A percentile compares a stretch with the other conserved stretches of the same genome.
Evolutionary conservation across 1,140 invertebrate species (phyloP).

Genomic region (Orchestia grillus): DNA sequence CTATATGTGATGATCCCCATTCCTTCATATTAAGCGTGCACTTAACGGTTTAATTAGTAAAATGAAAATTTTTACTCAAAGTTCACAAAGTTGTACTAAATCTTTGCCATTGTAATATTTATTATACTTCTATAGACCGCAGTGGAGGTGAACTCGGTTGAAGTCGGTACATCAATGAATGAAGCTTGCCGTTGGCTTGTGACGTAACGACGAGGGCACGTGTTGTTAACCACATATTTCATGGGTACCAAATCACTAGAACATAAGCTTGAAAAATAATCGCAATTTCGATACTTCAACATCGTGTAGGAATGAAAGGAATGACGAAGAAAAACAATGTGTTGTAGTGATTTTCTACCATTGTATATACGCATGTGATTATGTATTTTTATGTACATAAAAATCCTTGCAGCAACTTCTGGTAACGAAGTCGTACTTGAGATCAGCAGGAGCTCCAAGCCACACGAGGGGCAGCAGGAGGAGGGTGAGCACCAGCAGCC

Average conservation of each 20-base stretch:
- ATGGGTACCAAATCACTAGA: neutral
- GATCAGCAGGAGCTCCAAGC: constrained; percentile 81
- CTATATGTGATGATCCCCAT: no score
- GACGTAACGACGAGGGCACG: neutral
- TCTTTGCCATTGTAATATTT: neutral
- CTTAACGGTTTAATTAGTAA: neutral
- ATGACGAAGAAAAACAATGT: neutral
- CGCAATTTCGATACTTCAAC: neutral
- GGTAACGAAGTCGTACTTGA: constrained; percentile 74
- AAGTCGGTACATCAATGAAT: neutral
- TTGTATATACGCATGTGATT: no score
- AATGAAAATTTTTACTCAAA: neutral
- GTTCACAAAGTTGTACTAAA: neutral
- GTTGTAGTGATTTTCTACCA: no score
- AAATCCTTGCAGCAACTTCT: neutral
- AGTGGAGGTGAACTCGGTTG: neutral
- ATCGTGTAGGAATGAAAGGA: neutral
- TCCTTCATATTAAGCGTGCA: no score
- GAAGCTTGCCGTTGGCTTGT: neutral
- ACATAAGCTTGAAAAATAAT: neutral
- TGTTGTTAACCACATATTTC: neutral
- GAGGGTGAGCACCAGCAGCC: constrained; percentile 78
- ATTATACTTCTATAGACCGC: neutral
- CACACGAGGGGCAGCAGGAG: constrained; percentile 77
- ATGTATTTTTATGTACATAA: neutral